Percentiles rank a stretch among this genome's conserved stretches.
Conservation (phyloP, 2,113 vertebrate genomes). For the Pogona vitticeps region DNA sequence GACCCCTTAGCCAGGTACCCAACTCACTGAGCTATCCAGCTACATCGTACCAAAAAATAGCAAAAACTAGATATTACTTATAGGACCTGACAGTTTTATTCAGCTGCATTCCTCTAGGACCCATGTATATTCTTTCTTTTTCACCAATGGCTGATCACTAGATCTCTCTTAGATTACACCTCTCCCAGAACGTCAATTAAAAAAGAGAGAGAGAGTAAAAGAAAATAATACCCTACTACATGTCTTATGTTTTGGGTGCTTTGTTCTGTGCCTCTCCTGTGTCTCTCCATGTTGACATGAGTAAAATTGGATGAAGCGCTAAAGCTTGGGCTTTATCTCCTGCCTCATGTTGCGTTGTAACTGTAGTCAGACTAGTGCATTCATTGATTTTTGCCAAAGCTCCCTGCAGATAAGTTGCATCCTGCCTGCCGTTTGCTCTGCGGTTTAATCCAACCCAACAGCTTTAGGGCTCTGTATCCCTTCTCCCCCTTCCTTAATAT, state of each 20-base stretch:
- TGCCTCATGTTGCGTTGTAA: neutral
- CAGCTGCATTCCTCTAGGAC: conserved; percentile 1
- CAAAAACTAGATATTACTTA: no score
- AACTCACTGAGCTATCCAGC: no score
- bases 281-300: neutral
- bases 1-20: no score
- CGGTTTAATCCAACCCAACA: conserved; percentile 15
- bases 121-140: neutral
- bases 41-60: no score
- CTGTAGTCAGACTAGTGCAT: neutral
- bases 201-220: neutral
- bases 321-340: conserved; percentile 1
- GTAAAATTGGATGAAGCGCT: neutral
- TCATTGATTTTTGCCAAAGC: neutral
- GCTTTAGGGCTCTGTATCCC: neutral
- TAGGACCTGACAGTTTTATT: neutral
- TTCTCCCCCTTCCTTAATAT: neutral
- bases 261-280: neutral
- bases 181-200: neutral
- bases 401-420: neutral
- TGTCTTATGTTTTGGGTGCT: neutral
- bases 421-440: neutral
- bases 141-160: conserved; percentile 21
- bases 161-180: neutral
- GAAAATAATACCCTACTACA: neutral